phyloP scores from a whole-genome alignment of 2,113 vertebrate genomes.

The Osmerus mordax region DNA sequence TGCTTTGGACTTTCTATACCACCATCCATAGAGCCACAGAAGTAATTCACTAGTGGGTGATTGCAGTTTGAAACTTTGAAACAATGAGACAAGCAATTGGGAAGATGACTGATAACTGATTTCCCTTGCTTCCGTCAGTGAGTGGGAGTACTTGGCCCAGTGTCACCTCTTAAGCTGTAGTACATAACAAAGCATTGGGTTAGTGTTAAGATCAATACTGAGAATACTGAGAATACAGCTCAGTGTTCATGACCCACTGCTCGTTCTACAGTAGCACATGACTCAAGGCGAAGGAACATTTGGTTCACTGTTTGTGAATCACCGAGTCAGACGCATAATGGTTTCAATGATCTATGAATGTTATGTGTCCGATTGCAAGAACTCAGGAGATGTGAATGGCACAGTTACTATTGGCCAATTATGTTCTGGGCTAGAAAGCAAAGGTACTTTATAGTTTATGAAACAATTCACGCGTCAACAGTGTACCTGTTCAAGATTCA shows the following conservation, averaged over 20 bases:
- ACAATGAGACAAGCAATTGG: constrained; percentile 17
- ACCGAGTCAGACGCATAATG: too few species aligned
- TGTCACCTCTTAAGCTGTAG: constrained; percentile 34
- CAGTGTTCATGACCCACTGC: constrained; percentile 40
- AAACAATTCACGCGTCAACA: too few species aligned
- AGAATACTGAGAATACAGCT: constrained; percentile 36
- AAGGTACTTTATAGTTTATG: too few species aligned
- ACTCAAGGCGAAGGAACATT: not conserved
- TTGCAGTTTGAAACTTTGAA: not conserved
- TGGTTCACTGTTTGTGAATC: too few species aligned
- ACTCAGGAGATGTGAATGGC: too few species aligned
- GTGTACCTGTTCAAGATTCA: too few species aligned
- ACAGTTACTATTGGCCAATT: too few species aligned
- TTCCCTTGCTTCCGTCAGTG: constrained; percentile 7
- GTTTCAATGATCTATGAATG: too few species aligned
- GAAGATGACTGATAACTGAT: constrained; percentile 18
- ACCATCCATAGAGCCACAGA: constrained; percentile 2
- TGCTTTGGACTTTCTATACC: constrained; percentile 11
- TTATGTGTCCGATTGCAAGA: too few species aligned
- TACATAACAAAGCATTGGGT: constrained; percentile 33
- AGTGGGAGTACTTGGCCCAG: constrained; percentile 22
- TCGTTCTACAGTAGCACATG: constrained; percentile 11
- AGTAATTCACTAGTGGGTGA: too few species aligned
- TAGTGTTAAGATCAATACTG: constrained; percentile 42
- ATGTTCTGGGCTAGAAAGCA: too few species aligned